A percentile compares a stretch with the other conserved stretches of the same genome.
phyloP scores from a whole-genome alignment of 2,888 invertebrate genomes.

The Oscheius sp. region DNA sequence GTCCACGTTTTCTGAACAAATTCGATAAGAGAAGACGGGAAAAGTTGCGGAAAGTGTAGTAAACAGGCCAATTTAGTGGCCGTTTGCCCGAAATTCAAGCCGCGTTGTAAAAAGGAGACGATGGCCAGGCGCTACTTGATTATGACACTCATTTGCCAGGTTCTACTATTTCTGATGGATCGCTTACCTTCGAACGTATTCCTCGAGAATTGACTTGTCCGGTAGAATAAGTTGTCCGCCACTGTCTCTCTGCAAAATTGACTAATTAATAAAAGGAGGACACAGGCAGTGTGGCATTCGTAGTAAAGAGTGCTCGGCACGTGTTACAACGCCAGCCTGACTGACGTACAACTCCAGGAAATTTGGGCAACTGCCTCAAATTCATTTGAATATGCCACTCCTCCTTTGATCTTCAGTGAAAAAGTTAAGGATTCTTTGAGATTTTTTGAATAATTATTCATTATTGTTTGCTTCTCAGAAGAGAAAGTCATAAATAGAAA shows the following conservation, averaged over 20 bases:
- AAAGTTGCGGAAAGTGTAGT: slow-evolving; percentile 14
- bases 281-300: slow-evolving; percentile 26
- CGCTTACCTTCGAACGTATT: slow-evolving; percentile 63
- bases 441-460: too few species aligned
- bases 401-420: too few species aligned
- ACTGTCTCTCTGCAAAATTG: slow-evolving; percentile 42
- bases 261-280: slow-evolving; percentile 6
- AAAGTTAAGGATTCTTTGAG: too few species aligned
- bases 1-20: slow-evolving; percentile 43
- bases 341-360: slow-evolving; percentile 32
- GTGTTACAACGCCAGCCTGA: slow-evolving; percentile 31
- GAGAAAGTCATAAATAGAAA: not conserved
- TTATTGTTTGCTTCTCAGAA: not conserved
- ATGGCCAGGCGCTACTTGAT: slow-evolving; percentile 16
- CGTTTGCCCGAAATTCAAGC: slow-evolving; percentile 21
- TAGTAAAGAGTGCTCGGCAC: slow-evolving; percentile 34
- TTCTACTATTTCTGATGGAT: not conserved
- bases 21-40: not conserved
- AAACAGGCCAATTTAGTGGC: slow-evolving; percentile 20
- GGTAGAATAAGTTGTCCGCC: slow-evolving; percentile 64
- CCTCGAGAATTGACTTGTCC: slow-evolving; percentile 69
- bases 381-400: slow-evolving; percentile 6
- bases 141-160: slow-evolving; percentile 26
- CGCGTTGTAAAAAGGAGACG: slow-evolving; percentile 14
- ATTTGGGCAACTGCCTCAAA: slow-evolving; percentile 9